Evolutionary conservation across 92 coral and sea anemone species (phyloP).

Genomic region (Micromussa lordhowensis): DNA sequence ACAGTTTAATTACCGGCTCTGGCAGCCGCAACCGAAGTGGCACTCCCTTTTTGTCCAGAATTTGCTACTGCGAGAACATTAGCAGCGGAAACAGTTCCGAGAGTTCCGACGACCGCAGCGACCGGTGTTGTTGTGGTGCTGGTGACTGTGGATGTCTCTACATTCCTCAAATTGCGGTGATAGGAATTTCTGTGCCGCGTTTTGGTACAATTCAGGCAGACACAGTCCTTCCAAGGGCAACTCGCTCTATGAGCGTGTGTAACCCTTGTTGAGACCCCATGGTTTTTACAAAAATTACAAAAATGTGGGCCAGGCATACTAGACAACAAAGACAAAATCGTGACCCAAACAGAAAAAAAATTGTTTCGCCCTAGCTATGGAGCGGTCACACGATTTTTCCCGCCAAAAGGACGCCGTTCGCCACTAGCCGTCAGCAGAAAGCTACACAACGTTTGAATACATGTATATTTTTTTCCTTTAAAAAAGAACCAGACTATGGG

Average conservation of each 20-base stretch:
- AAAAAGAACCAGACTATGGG: no score
- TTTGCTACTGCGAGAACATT: conserved; percentile 8
- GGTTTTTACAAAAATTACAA: conserved; percentile 29
- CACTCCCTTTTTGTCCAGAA: neutral
- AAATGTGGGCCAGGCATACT: neutral
- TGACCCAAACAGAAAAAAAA: neutral
- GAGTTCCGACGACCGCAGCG: no score
- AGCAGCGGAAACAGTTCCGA: neutral
- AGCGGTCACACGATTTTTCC: neutral
- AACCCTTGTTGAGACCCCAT: neutral
- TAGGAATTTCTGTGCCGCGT: neutral
- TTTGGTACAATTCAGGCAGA: no score
- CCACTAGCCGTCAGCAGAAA: neutral
- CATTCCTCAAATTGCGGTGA: neutral
- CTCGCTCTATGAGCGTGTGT: neutral
- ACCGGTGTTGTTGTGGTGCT: no score
- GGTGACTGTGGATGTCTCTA: neutral
- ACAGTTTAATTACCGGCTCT: conserved; percentile 19
- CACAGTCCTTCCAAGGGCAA: conserved; percentile 27
- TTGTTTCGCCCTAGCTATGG: neutral
- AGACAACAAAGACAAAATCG: neutral
- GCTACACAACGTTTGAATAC: no score
- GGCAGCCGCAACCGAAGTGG: conserved; percentile 2
- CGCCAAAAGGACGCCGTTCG: neutral
- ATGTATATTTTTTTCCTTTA: no score